phyloP scores from a whole-genome alignment of 2,797 vertebrate species.

The Nannoperca obscura region DNA sequence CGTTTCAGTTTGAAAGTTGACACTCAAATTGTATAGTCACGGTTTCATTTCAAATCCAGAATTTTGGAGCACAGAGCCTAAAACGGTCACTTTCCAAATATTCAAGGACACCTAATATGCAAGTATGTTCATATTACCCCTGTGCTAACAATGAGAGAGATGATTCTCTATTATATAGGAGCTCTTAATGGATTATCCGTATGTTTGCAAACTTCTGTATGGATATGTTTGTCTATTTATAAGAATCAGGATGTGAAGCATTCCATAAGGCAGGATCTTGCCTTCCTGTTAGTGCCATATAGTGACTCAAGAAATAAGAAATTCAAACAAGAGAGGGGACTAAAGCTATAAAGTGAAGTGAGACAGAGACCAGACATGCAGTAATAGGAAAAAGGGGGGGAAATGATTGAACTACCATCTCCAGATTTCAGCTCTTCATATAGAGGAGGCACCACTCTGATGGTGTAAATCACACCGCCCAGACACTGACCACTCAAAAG shows the following conservation, averaged over 20 bases:
- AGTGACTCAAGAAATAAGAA: background rate
- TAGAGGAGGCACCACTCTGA: conserved; percentile 48
- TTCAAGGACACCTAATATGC: background rate
- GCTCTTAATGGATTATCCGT: background rate
- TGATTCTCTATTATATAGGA: background rate
- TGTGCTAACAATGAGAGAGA: background rate
- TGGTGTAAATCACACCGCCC: conserved; percentile 66
- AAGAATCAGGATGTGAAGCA: background rate
- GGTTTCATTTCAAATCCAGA: conserved; percentile 13
- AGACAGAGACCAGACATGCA: conserved; percentile 1
- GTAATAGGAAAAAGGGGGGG: background rate
- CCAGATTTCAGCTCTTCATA: conserved; percentile 29
- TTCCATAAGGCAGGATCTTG: background rate
- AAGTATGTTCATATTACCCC: background rate
- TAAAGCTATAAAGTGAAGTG: background rate
- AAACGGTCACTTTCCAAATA: background rate
- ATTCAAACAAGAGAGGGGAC: background rate
- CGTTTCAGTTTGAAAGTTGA: conserved; percentile 9
- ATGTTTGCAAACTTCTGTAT: conserved; percentile 1
- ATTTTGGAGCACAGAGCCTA: background rate
- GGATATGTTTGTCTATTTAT: background rate
- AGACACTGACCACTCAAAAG: conserved; percentile 43
- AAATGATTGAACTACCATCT: background rate
- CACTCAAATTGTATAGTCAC: background rate
- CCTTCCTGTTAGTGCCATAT: conserved; percentile 1